Percentiles rank a stretch among this genome's conserved stretches.
Evolutionary conservation across 2,113 vertebrate species (phyloP).

Genomic region (Aphelocoma coerulescens): DNA sequence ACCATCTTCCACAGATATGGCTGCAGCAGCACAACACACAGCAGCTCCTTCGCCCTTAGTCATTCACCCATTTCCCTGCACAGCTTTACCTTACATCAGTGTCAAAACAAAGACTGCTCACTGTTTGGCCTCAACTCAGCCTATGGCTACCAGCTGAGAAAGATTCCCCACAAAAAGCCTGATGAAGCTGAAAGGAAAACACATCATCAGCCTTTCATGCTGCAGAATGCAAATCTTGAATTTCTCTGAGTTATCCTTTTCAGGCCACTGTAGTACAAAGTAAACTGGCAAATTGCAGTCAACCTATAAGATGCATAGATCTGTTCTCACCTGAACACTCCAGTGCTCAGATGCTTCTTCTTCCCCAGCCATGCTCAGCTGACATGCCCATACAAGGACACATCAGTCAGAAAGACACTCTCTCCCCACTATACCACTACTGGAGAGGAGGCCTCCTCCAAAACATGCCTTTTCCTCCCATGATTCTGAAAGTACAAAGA

Average conservation of each 20-base stretch:
- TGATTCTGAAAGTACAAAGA: background rate
- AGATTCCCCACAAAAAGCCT: background rate
- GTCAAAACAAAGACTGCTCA: background rate
- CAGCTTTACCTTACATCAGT: background rate
- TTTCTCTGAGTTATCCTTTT: background rate
- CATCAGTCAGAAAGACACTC: background rate
- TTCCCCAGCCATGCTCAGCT: background rate
- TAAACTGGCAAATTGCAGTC: background rate
- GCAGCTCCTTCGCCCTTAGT: background rate
- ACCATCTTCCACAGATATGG: background rate
- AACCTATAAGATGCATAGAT: background rate
- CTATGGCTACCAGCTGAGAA: background rate
- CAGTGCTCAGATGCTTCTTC: background rate
- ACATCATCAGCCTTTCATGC: background rate
- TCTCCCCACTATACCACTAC: fast-evolving
- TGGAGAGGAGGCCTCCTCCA: background rate
- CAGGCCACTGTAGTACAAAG: background rate
- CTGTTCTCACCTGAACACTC: background rate
- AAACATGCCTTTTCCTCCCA: background rate
- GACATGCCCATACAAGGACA: fast-evolving
- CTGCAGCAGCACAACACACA: background rate
- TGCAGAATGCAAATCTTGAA: background rate
- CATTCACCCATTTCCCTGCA: background rate
- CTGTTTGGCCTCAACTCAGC: background rate
- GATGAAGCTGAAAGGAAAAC: background rate